Evolutionary conservation across 1,140 invertebrate genomes (phyloP), one percentile per base, ranked within the genome.

Genomic region (Saccostrea glomerata): DNA sequence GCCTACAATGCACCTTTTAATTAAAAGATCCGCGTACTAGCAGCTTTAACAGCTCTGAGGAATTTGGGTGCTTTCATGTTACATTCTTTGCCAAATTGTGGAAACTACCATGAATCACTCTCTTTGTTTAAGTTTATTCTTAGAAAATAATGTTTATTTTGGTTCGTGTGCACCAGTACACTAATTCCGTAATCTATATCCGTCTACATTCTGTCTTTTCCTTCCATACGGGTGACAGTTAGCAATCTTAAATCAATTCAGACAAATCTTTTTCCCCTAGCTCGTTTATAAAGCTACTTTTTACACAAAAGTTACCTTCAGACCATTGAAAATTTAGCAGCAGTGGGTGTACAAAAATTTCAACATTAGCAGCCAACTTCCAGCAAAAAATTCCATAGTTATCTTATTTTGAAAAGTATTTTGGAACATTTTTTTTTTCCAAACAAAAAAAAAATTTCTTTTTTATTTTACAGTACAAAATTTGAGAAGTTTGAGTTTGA

Each of bases 51-150:
- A 77, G 70, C 23, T 36, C 30, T 11, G 11, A 36, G 25, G 70
- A 77, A 77, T 77, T 77, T 77, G 5, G 30, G 70, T 77, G 17
- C 30, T 77, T 30, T 77, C 30, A 77, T 77, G 13, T 15, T 77
- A 25, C 70, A 77, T 77, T 77, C 70, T 77, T 73, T 73, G 70
- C 70, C 70, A 73, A 73, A 73, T 73, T 36, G 23, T 73, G 1
- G 25, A 25, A 63, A 77, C 70, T 15, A 77, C 70, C 13, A 25
- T 77, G 70, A 77, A 15, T 77, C 70, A 25, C 30, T 77, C 23
- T 77, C 70, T 77, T 77, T 77, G 66, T 30, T 25, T 2, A 36
- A 77, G 25, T 36, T 23, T 77, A 77, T 77, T 77, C 30, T 77
- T 25, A 77, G 70, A 77, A 9, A 77, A 77, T 15, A 1, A 36